Evolutionary conservation across 2,797 vertebrate genomes (phyloP).

Genomic region (Brachyrhaphis roseni): DNA sequence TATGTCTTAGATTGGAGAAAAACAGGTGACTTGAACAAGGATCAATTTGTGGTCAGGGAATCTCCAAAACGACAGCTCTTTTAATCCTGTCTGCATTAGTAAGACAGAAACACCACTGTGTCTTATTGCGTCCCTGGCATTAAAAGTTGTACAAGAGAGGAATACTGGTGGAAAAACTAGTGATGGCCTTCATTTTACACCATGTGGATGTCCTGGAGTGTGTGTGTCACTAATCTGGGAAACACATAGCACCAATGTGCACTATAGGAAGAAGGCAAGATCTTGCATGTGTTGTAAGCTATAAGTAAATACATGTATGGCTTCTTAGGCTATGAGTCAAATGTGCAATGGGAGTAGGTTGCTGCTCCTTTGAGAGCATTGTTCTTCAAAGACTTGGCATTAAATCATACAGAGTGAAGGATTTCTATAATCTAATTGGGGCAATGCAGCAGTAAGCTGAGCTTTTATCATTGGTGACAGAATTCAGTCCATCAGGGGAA

Average conservation of each 20-base stretch:
- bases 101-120: background rate
- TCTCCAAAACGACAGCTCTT: no score
- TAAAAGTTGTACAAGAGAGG: no score
- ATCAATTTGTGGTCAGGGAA: background rate
- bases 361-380: constrained; percentile 36
- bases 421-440: constrained; percentile 70
- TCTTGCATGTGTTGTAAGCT: background rate
- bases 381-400: constrained; percentile 61
- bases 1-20: background rate
- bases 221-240: background rate
- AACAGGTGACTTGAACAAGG: background rate
- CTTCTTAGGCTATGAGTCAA: background rate
- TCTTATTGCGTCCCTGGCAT: no score
- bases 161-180: no score
- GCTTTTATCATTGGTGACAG: constrained; percentile 58
- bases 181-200: background rate
- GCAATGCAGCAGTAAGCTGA: constrained; percentile 57
- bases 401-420: constrained; percentile 66
- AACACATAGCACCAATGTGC: background rate
- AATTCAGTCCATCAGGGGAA: constrained; percentile 49
- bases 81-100: no score
- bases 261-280: background rate
- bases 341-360: constrained; percentile 15
- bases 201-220: background rate
- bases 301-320: background rate